Evolutionary conservation across 1,140 invertebrate genomes (phyloP), one percentile per base, ranked within the genome.

Genomic region (Orius insidiosus): DNA sequence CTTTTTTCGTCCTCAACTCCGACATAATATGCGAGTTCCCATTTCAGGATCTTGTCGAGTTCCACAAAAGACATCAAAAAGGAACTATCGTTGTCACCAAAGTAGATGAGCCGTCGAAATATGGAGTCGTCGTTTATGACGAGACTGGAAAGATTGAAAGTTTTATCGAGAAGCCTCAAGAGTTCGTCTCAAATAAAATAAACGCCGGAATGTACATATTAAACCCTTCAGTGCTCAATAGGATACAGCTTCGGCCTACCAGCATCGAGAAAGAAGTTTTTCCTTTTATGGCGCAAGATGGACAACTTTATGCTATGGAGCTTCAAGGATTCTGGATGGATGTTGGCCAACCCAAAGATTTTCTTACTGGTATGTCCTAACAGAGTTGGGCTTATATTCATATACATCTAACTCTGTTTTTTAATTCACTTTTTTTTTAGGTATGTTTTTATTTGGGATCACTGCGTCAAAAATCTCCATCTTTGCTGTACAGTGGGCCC

Each of bases 1-100:
- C 94, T 1, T 98, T 99, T 62, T 98, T 97, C 68, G 95, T 98
- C 1, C 68, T 98, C 2, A 99, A 99, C 60, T 97, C 93, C 45
- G 96, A 99, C 67, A 85, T 99, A 5, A 98, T 98, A 52, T 99
- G 95, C 68, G 90, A 98, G 56, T 99, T 98, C 64, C 96, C 96
- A 11, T 98, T 99, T 59, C 85, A 87, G 66, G 81, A 96, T 56
- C 75, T 99, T 62, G 75, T 92, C 14, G 70, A 79, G 53, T 98
- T 95, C 60, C 96, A 99, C 61, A 80, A 80, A 58, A 75, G 72
- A 55, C 95, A 98, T 69, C 87, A 86, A 19, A 80, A 79, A 67
- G 96, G 94, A 34, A 98, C 96, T 2, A 97, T 99, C 59, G 85
- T 95, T 44, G 95, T 98, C 16, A 97, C 93, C 3, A 92, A 93